Conservation (phyloP, 2,113 vertebrate species). For the Paradoxurus hermaphroditus region DNA sequence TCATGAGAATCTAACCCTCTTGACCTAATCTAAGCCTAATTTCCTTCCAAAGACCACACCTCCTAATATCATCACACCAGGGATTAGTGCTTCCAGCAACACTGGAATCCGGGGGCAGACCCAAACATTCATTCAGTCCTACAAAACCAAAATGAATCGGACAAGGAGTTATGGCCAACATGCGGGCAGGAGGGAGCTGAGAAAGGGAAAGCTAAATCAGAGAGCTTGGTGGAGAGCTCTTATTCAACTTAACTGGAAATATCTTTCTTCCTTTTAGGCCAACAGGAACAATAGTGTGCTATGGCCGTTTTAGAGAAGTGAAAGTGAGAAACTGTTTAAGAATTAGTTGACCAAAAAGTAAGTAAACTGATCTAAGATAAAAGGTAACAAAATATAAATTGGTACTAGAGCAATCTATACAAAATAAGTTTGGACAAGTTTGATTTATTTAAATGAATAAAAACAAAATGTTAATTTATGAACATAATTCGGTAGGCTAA, state of each 20-base stretch:
- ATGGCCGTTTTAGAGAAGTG: neutral
- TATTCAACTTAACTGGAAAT: neutral
- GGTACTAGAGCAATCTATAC: constrained; percentile 34
- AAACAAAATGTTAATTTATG: constrained; percentile 79
- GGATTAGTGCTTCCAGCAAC: neutral
- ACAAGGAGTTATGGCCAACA: neutral
- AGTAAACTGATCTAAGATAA: constrained; percentile 12
- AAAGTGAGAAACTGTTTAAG: neutral
- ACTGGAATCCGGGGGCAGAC: neutral
- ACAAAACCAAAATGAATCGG: neutral
- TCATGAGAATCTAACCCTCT: neutral
- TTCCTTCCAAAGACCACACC: neutral
- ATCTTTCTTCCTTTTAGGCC: neutral
- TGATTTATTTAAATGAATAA: constrained; percentile 77
- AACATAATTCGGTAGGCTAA: constrained; percentile 75
- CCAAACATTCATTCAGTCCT: neutral
- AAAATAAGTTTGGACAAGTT: constrained; percentile 59
- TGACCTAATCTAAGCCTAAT: neutral
- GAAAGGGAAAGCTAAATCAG: neutral
- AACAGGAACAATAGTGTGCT: neutral
- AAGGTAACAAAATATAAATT: constrained; percentile 49
- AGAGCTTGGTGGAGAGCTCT: neutral
- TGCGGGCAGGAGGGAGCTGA: fast-evolving
- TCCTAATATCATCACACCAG: neutral
- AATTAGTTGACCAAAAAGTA: neutral